Base-by-base conservation (phyloP, 2,113 vertebrate genomes). In the Sisor rabdophorus region DNA sequence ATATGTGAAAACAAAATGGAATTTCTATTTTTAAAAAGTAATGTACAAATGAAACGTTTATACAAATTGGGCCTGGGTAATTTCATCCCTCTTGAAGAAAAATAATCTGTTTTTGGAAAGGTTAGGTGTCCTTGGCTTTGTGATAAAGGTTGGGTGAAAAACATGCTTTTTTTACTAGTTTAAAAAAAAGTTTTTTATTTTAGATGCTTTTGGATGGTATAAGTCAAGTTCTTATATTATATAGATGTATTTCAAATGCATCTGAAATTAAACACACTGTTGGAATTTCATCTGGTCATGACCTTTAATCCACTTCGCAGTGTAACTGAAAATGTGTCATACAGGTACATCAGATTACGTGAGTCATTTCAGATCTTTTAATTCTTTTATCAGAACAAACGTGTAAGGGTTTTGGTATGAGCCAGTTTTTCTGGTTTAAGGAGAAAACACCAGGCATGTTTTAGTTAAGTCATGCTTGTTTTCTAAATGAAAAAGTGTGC, bases 391-490 rank as follows among this genome's bases (percentile, higher is more conserved):
- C 71, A 59, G 56, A 16, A 56, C 22, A 79, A 69, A n/a, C 48
- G 32, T 56, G 60, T 16, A 77, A 12, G 72, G 13, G 67, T 11
- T 53, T 63, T 19, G 74, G 8, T 61, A 59, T 1, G 3, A 80
- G 52, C 73, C 52, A 48, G 78, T 75, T 80, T 16, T 80, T 80
- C 73, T 71, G 73, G 78, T 70, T 71, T 68, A 17, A 50, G 24
- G 5, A 28, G 2, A 50, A 59, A 59, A 69, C 24, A 56, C 63
- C 50, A 54, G 30, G 2, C 17, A 44, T 44, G 40, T 44, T 44
- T 7, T 44, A 44, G 40, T 44, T 44, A 44, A 10, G 32, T 36
- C 6, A 36, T 36, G 32, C 32, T n/a, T n/a, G n/a, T n/a, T n/a
- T n/a, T n/a, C n/a, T n/a, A n/a, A n/a, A n/a, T n/a, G 1, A 44